Conservation (phyloP, 2,113 vertebrate species). For the Caranx melampygus region DNA sequence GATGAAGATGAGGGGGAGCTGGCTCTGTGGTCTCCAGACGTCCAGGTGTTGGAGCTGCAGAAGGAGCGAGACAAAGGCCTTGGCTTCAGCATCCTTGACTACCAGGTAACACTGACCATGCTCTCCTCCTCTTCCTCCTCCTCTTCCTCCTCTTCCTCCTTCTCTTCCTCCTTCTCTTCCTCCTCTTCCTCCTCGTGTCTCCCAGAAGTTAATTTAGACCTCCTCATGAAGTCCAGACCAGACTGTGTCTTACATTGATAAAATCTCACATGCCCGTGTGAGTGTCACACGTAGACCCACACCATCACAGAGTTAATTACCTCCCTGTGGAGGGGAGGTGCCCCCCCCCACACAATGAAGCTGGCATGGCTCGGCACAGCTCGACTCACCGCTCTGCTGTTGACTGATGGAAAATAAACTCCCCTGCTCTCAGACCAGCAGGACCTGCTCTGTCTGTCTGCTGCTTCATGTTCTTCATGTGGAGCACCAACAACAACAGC, state of each 20-base stretch:
- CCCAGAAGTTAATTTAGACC: neutral
- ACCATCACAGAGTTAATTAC: neutral
- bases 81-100: slow-evolving; percentile 98
- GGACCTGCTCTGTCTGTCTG: neutral
- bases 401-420: neutral
- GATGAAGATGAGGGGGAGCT: slow-evolving; percentile 81
- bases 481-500: no score
- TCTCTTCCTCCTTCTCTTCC: neutral
- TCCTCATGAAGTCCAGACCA: neutral
- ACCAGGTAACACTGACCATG: slow-evolving; percentile 87
- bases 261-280: neutral
- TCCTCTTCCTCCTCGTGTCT: neutral
- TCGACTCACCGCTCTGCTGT: neutral
- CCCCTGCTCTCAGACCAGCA: neutral
- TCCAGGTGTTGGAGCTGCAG: slow-evolving; percentile 88
- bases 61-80: slow-evolving; percentile 89
- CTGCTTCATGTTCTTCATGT: neutral
- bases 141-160: neutral
- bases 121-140: neutral
- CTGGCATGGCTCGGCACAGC: neutral
- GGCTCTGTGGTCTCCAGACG: slow-evolving; percentile 92
- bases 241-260: neutral
- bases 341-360: neutral
- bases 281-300: no score
- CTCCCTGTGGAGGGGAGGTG: neutral